phyloP scores from a whole-genome alignment of 2,113 vertebrate genomes.

The Otolemur garnettii region DNA sequence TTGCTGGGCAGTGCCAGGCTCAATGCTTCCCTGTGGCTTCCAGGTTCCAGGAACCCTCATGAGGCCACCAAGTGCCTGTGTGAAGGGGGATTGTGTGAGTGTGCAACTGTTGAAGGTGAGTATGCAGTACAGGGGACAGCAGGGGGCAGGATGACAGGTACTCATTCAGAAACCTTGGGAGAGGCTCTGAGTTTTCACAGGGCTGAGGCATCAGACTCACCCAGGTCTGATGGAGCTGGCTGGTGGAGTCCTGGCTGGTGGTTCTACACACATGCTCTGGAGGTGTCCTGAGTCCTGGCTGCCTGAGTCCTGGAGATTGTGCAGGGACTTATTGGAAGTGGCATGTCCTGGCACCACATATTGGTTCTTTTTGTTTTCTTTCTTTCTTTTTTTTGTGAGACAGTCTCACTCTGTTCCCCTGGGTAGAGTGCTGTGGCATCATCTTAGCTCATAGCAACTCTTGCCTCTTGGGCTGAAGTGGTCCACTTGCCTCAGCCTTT shows the following conservation, averaged over 20 bases:
- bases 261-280: background rate
- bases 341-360: background rate
- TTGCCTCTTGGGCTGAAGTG: too few relatives aligned
- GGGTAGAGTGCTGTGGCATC: too few relatives aligned
- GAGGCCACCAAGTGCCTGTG: background rate
- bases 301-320: background rate
- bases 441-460: too few relatives aligned
- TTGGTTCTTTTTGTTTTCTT: background rate
- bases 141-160: background rate
- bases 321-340: background rate
- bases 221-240: background rate
- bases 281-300: background rate
- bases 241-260: background rate
- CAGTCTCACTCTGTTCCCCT: too few relatives aligned
- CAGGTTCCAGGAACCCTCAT: background rate
- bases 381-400: background rate
- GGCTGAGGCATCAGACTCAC: background rate
- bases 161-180: background rate
- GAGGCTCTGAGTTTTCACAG: background rate
- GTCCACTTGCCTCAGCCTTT: too few relatives aligned
- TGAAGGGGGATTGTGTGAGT: background rate
- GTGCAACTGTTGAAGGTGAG: background rate
- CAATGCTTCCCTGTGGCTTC: background rate
- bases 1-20: background rate
- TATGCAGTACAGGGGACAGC: rapidly evolving